phyloP scores from a whole-genome alignment of 2,797 vertebrate genomes.

The Sternarchorhynchus goeldii region DNA sequence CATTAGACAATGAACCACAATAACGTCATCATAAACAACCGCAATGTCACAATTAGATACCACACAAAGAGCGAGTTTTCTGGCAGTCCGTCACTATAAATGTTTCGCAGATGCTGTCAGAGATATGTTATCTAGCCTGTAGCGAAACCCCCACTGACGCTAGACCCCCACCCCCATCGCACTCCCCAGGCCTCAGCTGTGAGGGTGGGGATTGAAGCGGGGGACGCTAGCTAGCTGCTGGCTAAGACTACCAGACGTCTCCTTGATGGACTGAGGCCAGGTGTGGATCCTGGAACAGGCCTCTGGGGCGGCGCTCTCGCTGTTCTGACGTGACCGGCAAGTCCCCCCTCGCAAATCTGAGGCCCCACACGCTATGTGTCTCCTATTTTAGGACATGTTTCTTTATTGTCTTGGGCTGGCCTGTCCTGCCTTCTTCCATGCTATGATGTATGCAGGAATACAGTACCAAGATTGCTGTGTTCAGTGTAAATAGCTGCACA shows the following conservation, averaged over 20 bases:
- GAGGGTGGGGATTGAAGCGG: not conserved
- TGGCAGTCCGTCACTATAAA: not conserved
- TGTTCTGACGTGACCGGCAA: slow-evolving; percentile 1
- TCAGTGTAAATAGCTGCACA: not conserved
- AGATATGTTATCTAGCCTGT: not conserved
- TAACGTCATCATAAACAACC: too few species aligned
- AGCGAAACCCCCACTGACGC: not conserved
- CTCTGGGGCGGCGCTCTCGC: slow-evolving; percentile 10
- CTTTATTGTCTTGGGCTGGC: slow-evolving; percentile 19
- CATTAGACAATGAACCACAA: too few species aligned
- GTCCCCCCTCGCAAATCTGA: slow-evolving; percentile 17
- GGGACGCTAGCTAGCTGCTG: not conserved
- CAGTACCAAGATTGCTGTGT: not conserved
- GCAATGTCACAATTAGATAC: too few species aligned
- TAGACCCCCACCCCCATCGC: not conserved
- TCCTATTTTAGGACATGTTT: slow-evolving; percentile 29
- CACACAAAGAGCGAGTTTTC: too few species aligned
- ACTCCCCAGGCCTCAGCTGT: not conserved
- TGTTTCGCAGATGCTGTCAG: not conserved
- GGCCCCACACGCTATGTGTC: not conserved
- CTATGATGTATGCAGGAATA: not conserved
- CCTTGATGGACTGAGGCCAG: slow-evolving; percentile 6
- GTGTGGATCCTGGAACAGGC: slow-evolving; percentile 15
- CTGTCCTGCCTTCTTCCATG: not conserved
- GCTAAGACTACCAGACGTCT: not conserved